Base-by-base conservation (phyloP, 37 sponge, comb jelly and placozoan species). In the Bolinopsis microptera region DNA sequence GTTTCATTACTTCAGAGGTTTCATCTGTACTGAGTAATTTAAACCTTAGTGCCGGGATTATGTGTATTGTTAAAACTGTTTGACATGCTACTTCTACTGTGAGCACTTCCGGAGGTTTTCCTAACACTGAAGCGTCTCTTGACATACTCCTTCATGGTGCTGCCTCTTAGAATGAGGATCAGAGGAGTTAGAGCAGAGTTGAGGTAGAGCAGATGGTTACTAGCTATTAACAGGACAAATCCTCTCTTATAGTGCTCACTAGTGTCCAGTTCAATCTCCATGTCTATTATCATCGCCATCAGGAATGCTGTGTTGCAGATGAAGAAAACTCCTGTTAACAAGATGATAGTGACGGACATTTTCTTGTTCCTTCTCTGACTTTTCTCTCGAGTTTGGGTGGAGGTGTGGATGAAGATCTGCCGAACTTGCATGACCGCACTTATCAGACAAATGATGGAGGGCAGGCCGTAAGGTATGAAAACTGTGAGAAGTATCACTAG, bases 181-280 rank as follows among this genome's bases (percentile, higher is more conserved):
- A 86, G 61, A 16, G 90, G 90, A 5, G 90, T 86, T 9, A 86
- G 41, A 21, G 90, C 90, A 1, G 61, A 41, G 61, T 86, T 86
- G 61, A 86, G 90, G 61, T 33, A 86, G 5, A 86, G 41, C n/a
- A 86, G 90, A 48, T 86, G 90, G 31, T 86, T 86, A 48, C 90
- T 86, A 26, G 61, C 61, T 1, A 86, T 40, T 27, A 86, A 48
- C 48, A 86, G 90, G 28, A 86, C 36, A 38, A 86, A 86, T 0
- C 13, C 25, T 13, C 36, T 86, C 61, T 24, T 2, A 27, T 41
- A 41, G 61, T 41, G 34, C 0, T 39, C 90, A 3, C 61, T 34
- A 0, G 25, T 16, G n/a, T 28, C 35, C 27, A 86, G 41, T 3
- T 38, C 41, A 9, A 77, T 77, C 9, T 23, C 27, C 38, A 38